Evolutionary conservation across 2,797 vertebrate species (phyloP).

Genomic region (Thamnophis elegans): DNA sequence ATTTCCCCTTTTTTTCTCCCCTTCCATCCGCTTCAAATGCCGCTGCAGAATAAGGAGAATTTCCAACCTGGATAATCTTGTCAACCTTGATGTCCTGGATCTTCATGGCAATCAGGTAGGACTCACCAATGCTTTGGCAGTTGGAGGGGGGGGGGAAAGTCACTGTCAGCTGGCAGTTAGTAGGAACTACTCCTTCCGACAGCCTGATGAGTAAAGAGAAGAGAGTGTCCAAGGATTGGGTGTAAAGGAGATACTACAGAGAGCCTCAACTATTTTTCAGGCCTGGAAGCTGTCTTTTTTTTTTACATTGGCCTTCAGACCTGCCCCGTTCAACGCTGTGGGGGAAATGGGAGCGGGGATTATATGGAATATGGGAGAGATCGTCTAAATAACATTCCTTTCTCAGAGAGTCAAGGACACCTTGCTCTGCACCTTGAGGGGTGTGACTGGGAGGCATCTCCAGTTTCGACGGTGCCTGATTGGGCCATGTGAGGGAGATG

Average conservation of each 20-base stretch:
- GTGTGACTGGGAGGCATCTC: no score
- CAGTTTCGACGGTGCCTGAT: no score
- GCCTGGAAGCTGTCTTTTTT: no score
- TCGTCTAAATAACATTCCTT: no score
- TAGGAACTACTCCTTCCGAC: neutral
- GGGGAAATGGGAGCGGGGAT: no score
- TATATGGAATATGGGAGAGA: no score
- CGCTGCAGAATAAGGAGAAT: constrained; percentile 87
- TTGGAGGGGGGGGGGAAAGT: neutral
- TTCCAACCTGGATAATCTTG: constrained; percentile 81
- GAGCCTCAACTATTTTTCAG: neutral
- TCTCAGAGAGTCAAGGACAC: no score
- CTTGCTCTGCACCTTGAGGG: no score
- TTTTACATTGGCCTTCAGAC: no score
- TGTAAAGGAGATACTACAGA: neutral
- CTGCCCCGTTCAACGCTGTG: no score
- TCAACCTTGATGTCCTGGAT: constrained; percentile 89
- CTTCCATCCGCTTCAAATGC: neutral
- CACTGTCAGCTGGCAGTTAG: neutral
- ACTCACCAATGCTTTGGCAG: neutral
- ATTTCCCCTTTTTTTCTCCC: neutral
- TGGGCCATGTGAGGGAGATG: no score
- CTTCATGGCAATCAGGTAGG: constrained; percentile 94
- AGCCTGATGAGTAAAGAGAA: neutral
- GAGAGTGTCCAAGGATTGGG: neutral